phyloP scores from a whole-genome alignment of 2,888 invertebrate species.

The Drosophila mimetica region DNA sequence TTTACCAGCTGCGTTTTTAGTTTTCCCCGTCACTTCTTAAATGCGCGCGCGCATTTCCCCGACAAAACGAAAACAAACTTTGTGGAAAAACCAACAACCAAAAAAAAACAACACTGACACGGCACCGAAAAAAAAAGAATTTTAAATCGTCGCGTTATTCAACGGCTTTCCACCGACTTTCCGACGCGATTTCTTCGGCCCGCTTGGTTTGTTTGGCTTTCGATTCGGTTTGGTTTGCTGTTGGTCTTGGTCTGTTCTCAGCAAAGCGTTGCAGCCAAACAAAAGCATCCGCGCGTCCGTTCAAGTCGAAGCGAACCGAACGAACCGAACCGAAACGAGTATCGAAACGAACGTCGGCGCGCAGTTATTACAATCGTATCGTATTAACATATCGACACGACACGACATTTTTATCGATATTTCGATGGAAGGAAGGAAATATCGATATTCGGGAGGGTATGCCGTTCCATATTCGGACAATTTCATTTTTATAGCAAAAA shows the following conservation, averaged over 20 bases:
- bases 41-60: constrained; percentile 70
- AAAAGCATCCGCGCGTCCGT: constrained; percentile 1
- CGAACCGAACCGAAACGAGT: not conserved
- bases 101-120: constrained; percentile 1
- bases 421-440: too few species aligned
- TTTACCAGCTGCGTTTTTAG: constrained; percentile 7
- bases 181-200: constrained; percentile 5
- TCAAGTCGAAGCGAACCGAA: not conserved
- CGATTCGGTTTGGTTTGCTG: constrained; percentile 3
- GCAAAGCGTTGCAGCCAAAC: constrained; percentile 9
- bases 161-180: not conserved
- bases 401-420: too few species aligned
- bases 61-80: constrained; percentile 47
- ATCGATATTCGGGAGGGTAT: too few species aligned
- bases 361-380: too few species aligned
- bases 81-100: not conserved
- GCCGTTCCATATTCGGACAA: too few species aligned
- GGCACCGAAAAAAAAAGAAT: constrained; percentile 3
- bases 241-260: constrained; percentile 11
- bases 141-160: constrained; percentile 1
- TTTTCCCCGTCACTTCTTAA: constrained; percentile 32
- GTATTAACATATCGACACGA: too few species aligned
- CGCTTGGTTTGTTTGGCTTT: constrained; percentile 15
- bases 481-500: too few species aligned
- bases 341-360: not conserved